phyloP scores from a whole-genome alignment of 2,888 invertebrate genomes.

The Seladonia tumulorum region DNA sequence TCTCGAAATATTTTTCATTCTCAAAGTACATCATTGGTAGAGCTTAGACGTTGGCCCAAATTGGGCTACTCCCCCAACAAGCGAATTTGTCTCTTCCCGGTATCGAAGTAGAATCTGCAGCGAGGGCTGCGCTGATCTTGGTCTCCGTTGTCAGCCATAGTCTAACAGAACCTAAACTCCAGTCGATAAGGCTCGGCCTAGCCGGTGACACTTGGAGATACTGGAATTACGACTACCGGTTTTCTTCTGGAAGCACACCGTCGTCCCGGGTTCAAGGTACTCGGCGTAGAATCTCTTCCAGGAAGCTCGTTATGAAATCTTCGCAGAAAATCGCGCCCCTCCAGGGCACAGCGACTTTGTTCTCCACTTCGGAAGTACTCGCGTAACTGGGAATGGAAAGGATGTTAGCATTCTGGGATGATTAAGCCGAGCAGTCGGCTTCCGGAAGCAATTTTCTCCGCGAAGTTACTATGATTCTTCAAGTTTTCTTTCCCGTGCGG shows the following conservation, averaged over 20 bases:
- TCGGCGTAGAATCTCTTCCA: constrained; percentile 56
- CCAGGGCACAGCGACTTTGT: constrained; percentile 16
- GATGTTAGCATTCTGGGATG: neutral
- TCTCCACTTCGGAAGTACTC: neutral
- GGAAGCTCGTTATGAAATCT: constrained; percentile 64
- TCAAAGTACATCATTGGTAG: neutral
- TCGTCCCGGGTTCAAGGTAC: constrained; percentile 47
- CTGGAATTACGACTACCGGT: constrained; percentile 70
- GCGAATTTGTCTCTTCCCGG: too few species aligned
- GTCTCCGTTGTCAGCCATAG: neutral
- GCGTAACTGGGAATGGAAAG: neutral
- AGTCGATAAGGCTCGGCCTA: constrained; percentile 52
- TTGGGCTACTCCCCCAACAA: too few species aligned
- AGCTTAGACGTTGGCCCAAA: too few species aligned
- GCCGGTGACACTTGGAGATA: constrained; percentile 60
- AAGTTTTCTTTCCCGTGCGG: neutral
- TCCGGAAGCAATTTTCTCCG: neutral
- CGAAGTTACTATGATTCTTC: neutral
- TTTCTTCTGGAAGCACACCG: constrained; percentile 59
- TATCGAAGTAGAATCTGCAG: neutral
- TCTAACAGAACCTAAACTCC: constrained; percentile 16
- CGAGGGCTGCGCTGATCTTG: constrained; percentile 3
- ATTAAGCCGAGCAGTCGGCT: neutral
- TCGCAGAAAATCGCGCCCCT: constrained; percentile 62
- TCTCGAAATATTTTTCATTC: neutral